Evolutionary conservation across 1,140 invertebrate genomes (phyloP).

Genomic region (Trichonephila inaurata): DNA sequence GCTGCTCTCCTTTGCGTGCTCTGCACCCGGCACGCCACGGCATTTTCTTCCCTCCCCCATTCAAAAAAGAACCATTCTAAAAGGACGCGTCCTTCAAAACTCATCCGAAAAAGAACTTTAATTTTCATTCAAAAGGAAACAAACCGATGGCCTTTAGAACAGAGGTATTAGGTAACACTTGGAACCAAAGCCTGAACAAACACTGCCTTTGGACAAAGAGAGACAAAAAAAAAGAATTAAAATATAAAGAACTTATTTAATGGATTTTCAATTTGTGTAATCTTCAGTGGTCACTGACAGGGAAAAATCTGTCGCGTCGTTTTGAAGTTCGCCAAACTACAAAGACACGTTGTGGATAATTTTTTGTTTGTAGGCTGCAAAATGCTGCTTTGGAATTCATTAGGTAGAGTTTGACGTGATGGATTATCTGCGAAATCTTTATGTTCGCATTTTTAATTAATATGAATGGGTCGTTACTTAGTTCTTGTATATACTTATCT

Average conservation of each 20-base stretch:
- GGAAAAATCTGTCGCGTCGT: no score
- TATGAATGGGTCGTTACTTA: no score
- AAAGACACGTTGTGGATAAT: no score
- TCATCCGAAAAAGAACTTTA: background rate
- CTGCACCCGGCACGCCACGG: background rate
- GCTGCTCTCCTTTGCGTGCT: background rate
- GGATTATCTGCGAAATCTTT: no score
- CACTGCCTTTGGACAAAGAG: background rate
- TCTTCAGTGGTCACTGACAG: background rate
- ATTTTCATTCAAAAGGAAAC: background rate
- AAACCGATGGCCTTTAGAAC: background rate
- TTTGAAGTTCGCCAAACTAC: no score
- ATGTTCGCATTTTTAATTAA: no score
- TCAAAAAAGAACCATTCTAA: background rate
- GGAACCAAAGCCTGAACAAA: background rate
- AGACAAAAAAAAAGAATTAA: background rate
- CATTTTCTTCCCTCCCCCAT: background rate
- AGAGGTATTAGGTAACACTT: background rate
- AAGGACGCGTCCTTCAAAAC: background rate
- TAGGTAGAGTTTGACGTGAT: no score
- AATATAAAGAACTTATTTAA: background rate
- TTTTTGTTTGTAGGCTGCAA: no score
- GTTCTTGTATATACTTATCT: background rate
- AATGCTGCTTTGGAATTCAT: no score
- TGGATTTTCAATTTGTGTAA: background rate